Evolutionary conservation across 2,888 invertebrate species (phyloP).

Genomic region (Hypercompe scribonia): DNA sequence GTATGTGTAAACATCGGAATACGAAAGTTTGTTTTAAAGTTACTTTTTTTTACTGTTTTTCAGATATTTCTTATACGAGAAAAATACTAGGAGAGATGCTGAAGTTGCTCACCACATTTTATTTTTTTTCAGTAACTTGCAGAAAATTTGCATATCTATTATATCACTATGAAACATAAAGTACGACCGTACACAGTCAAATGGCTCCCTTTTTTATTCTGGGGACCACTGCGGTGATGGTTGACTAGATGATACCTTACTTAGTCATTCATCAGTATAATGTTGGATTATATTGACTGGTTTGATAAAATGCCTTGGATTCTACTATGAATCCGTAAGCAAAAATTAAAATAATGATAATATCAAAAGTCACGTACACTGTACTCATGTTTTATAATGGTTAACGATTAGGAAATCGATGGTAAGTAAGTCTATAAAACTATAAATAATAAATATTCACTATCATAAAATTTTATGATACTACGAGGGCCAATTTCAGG

Average conservation of each 20-base stretch:
- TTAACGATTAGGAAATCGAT: conserved; percentile 60
- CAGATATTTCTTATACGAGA: neutral
- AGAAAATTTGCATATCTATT: neutral
- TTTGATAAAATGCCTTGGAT: neutral
- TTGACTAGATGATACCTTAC: neutral
- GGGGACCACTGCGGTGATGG: neutral
- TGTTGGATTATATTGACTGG: too few species aligned
- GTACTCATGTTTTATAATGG: conserved; percentile 55
- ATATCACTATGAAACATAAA: neutral
- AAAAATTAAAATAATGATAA: conserved; percentile 9
- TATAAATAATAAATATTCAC: conserved; percentile 83
- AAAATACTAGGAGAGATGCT: neutral
- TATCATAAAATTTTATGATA: conserved; percentile 80
- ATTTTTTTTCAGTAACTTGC: neutral
- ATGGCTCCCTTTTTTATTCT: neutral
- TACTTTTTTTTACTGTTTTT: neutral
- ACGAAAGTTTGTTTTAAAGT: neutral
- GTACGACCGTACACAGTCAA: neutral
- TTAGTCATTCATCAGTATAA: neutral
- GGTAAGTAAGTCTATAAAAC: conserved; percentile 72
- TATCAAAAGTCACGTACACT: conserved; percentile 25
- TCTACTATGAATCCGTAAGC: neutral
- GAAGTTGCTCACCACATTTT: neutral
- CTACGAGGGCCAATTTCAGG: conserved; percentile 67
- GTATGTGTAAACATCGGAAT: neutral